Evolutionary conservation across 2,888 invertebrate genomes (phyloP).

Genomic region (Euspilapteryx auroguttella): DNA sequence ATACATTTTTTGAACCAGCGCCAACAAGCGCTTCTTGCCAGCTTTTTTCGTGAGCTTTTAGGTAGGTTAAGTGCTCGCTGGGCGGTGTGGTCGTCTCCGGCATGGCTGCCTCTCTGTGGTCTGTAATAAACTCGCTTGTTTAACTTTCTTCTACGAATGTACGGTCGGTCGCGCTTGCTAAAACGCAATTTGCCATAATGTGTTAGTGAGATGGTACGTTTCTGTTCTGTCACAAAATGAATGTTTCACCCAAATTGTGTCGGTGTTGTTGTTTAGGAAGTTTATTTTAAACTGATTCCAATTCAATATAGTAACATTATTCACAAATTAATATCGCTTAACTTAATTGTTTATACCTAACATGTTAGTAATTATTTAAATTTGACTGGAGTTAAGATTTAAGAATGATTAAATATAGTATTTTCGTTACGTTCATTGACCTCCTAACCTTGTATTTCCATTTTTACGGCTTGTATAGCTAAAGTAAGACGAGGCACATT

Average conservation of each 20-base stretch:
- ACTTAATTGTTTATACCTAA: slow-evolving; percentile 53
- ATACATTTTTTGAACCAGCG: no score
- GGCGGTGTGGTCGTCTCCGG: no score
- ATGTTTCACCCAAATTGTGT: slow-evolving; percentile 22
- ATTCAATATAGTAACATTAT: slow-evolving; percentile 46
- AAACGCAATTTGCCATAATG: slow-evolving; percentile 47
- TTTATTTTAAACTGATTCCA: no score
- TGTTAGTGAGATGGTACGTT: slow-evolving; percentile 50
- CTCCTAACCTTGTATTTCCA: slow-evolving; percentile 37
- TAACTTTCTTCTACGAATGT: no score
- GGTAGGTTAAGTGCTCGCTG: no score
- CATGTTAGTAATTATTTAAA: slow-evolving; percentile 48
- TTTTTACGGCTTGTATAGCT: slow-evolving; percentile 58
- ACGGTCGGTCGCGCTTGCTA: no score
- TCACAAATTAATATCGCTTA: slow-evolving; percentile 60
- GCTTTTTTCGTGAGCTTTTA: no score
- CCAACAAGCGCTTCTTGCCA: no score
- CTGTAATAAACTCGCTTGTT: no score
- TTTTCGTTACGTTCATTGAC: slow-evolving; percentile 27
- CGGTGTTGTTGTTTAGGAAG: slow-evolving; percentile 10
- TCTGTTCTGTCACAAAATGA: slow-evolving; percentile 31
- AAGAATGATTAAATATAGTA: slow-evolving; percentile 23
- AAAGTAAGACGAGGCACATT: slow-evolving; percentile 49
- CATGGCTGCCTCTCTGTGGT: no score
- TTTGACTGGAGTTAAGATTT: slow-evolving; percentile 46